Conservation (phyloP, 2,113 vertebrate species). For the Sitta europaea region DNA sequence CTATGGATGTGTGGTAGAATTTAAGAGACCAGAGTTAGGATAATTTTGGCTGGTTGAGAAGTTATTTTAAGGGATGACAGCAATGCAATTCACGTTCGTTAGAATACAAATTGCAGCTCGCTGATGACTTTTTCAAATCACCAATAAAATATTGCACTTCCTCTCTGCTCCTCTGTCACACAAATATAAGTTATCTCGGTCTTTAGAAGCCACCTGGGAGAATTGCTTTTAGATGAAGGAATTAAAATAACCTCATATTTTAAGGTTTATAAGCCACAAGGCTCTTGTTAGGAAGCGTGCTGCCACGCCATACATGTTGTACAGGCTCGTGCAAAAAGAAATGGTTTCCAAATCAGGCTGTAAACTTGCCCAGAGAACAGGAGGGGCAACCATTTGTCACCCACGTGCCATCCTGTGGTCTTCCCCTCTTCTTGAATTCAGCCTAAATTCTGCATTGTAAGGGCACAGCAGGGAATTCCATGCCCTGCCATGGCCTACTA, state of each 20-base stretch:
- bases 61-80: background rate
- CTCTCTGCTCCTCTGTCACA: background rate
- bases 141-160: background rate
- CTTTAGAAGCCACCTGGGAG: background rate
- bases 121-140: background rate
- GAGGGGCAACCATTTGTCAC: background rate
- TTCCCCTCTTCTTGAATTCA: background rate
- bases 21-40: background rate
- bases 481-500: background rate
- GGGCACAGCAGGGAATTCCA: background rate
- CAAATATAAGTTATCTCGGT: background rate
- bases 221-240: slow-evolving; percentile 17
- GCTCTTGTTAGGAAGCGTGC: background rate
- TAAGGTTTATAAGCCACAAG: background rate
- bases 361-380: background rate
- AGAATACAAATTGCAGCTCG: background rate
- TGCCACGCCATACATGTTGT: background rate
- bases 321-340: background rate
- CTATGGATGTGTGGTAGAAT: background rate
- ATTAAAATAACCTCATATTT: slow-evolving; percentile 28
- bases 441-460: background rate
- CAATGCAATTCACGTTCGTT: background rate
- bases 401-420: background rate
- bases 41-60: background rate
- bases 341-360: background rate